Conservation (phyloP, 2,113 vertebrate species). For the Vireo altiloquus region DNA sequence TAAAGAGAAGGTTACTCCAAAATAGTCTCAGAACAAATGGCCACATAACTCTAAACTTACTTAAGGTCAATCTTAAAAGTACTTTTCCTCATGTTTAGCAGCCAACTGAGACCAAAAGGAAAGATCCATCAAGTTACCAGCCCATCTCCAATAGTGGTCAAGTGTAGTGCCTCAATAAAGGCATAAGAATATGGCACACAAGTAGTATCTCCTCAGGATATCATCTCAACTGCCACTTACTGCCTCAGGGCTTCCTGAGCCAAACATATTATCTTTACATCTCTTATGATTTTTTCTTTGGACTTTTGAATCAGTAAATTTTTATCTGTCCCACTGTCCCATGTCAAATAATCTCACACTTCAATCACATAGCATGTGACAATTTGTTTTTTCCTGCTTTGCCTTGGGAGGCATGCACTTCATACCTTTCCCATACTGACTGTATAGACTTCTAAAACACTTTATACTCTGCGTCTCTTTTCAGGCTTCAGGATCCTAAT, state of each 20-base stretch:
- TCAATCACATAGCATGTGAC: accelerated
- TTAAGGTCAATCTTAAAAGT: not conserved
- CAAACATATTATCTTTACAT: not conserved
- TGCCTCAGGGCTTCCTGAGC: not conserved
- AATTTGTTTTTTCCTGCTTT: not conserved
- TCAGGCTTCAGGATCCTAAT: not conserved
- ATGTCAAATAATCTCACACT: not conserved
- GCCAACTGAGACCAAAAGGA: not conserved
- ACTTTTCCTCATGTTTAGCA: not conserved
- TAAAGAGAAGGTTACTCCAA: slow-evolving; percentile 17
- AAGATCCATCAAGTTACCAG: not conserved
- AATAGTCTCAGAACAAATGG: not conserved
- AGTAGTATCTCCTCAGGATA: not conserved
- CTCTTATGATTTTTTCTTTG: not conserved
- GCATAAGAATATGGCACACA: not conserved
- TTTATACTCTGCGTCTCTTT: not conserved
- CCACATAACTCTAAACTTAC: not conserved
- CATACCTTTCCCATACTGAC: not conserved
- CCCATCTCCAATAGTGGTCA: not conserved
- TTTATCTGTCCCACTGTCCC: not conserved
- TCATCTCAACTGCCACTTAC: not conserved
- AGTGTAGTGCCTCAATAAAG: not conserved
- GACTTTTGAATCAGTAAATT: not conserved
- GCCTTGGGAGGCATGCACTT: not conserved
- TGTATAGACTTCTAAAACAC: not conserved